phyloP scores from a whole-genome alignment of 2,113 vertebrate species.

The Meriones unguiculatus region DNA sequence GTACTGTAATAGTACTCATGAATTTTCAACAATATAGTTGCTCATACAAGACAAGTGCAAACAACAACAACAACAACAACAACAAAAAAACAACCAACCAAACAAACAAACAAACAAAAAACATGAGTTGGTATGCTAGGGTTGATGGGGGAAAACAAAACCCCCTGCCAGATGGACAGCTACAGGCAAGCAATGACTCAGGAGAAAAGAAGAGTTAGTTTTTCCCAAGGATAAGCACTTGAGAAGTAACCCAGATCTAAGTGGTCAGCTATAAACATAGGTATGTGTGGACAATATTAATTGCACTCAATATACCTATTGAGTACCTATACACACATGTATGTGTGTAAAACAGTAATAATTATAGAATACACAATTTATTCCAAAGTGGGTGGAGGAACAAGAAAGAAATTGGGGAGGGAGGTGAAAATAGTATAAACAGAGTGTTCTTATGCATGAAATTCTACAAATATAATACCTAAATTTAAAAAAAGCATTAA shows the following conservation, averaged over 20 bases:
- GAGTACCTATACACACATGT: background rate
- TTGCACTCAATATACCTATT: background rate
- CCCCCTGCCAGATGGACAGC: background rate
- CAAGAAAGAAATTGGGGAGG: background rate
- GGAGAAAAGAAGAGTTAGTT: background rate
- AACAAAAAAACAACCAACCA: no score
- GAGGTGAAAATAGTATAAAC: background rate
- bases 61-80: no score
- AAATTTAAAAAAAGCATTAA: background rate
- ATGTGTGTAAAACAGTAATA: background rate
- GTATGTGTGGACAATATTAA: background rate
- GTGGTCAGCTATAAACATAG: background rate
- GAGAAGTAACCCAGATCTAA: background rate
- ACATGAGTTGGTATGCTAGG: background rate
- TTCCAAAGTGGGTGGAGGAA: background rate
- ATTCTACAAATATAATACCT: background rate
- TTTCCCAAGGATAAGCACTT: background rate
- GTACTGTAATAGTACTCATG: background rate
- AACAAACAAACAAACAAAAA: no score
- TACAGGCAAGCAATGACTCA: background rate
- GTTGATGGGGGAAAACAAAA: background rate
- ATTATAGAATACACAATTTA: background rate
- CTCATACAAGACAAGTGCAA: background rate
- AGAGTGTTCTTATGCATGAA: no score
- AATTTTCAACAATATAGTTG: background rate